These are phyloP conservation scores for Halictus rubicundus DNA, from an alignment of 1,140 invertebrate species.

Conservation along the genomic window DNA sequence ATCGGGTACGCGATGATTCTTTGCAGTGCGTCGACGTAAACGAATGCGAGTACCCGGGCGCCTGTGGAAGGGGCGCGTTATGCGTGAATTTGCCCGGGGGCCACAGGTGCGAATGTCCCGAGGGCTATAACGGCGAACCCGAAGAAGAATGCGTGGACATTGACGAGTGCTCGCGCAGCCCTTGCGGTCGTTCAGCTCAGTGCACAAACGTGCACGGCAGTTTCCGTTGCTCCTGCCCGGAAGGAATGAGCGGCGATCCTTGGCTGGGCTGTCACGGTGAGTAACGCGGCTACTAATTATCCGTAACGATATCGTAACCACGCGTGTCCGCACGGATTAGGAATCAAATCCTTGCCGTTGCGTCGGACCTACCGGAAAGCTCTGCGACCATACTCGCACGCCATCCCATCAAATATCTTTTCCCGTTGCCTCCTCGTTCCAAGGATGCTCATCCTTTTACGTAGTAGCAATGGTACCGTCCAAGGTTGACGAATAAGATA, in stretches of 20 bases:
- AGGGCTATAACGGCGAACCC: slow-evolving; percentile 89
- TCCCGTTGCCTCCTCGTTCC: too few species aligned
- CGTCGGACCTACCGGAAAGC: not conserved
- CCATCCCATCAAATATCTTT: too few species aligned
- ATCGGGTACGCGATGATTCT: not conserved
- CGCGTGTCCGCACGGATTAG: not conserved
- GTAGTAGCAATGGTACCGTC: too few species aligned
- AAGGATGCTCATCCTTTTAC: too few species aligned
- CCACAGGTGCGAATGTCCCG: slow-evolving; percentile 90
- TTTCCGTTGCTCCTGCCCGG: slow-evolving; percentile 88
- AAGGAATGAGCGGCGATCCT: slow-evolving; percentile 89
- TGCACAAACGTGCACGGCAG: slow-evolving; percentile 88
- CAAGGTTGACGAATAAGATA: too few species aligned
- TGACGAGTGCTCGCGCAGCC: slow-evolving; percentile 85
- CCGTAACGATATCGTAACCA: slow-evolving; percentile 7
- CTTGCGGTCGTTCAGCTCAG: slow-evolving; percentile 87
- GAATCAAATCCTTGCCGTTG: not conserved
- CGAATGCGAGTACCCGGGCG: slow-evolving; percentile 87
- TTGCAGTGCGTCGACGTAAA: slow-evolving; percentile 90
- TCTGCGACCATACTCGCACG: too few species aligned
- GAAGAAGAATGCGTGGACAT: slow-evolving; percentile 86
- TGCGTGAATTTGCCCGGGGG: slow-evolving; percentile 90
- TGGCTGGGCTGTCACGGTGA: slow-evolving; percentile 86
- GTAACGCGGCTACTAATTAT: slow-evolving; percentile 42
- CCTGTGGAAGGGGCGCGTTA: slow-evolving; percentile 89